Conservation (phyloP, 1,140 invertebrate genomes). For the Halictus rubicundus region DNA sequence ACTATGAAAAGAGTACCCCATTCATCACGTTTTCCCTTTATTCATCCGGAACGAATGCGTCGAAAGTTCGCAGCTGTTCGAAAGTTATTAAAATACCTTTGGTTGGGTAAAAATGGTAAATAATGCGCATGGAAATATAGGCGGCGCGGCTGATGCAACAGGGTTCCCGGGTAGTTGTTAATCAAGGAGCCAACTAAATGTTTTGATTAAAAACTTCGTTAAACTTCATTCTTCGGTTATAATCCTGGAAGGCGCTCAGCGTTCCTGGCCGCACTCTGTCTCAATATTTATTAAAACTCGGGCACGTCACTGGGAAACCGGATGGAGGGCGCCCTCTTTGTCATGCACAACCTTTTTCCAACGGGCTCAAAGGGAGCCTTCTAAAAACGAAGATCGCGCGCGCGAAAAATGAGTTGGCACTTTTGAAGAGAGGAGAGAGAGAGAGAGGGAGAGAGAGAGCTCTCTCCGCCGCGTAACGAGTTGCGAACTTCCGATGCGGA, state of each 20-base stretch:
- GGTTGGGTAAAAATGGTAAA: no score
- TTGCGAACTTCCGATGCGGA: slow-evolving; percentile 30
- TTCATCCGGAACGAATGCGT: no score
- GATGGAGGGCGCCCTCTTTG: slow-evolving; percentile 15
- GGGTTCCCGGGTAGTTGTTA: background rate
- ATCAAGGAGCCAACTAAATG: background rate
- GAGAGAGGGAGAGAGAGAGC: no score
- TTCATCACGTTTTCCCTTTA: no score
- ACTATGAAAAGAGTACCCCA: no score
- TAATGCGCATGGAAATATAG: background rate
- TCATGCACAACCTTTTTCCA: slow-evolving; percentile 19
- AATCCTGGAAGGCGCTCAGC: background rate
- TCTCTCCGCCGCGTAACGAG: slow-evolving; percentile 4
- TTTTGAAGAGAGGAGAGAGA: background rate
- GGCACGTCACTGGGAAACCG: background rate
- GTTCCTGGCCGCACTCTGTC: background rate
- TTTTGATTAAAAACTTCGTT: background rate
- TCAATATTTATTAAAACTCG: slow-evolving; percentile 37
- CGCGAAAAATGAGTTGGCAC: slow-evolving; percentile 14
- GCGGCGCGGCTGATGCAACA: background rate
- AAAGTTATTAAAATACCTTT: no score
- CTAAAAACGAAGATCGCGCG: slow-evolving; percentile 19
- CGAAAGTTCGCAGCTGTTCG: no score
- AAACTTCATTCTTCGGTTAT: background rate
- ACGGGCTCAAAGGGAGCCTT: slow-evolving; percentile 16